phyloP scores from a whole-genome alignment of 2,888 invertebrate genomes.

The Aproaerema taeniolella region DNA sequence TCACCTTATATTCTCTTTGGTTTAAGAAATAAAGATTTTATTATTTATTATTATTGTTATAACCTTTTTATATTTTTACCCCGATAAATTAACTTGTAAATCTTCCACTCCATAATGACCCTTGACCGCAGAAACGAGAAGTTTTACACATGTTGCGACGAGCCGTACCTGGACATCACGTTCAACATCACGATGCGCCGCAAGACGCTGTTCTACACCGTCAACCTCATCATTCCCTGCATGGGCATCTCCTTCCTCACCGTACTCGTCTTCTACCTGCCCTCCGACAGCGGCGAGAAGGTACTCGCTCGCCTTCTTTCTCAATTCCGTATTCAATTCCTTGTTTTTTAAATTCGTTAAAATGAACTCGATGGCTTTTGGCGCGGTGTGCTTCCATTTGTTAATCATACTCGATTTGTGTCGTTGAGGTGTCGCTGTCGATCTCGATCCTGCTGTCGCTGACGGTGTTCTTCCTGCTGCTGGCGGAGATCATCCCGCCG shows the following conservation, averaged over 20 bases:
- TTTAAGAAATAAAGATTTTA: too few relatives aligned
- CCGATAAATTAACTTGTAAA: too few relatives aligned
- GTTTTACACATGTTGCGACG: conserved; percentile 97
- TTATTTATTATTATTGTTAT: too few relatives aligned
- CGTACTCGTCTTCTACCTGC: conserved; percentile 97
- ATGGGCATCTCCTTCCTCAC: conserved; percentile 98
- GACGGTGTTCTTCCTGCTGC: conserved; percentile 97
- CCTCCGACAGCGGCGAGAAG: conserved; percentile 98
- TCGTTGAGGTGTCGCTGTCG: conserved; percentile 92
- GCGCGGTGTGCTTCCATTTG: too few relatives aligned
- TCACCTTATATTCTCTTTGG: too few relatives aligned
- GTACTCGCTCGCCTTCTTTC: conserved; percentile 4
- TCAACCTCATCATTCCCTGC: conserved; percentile 97
- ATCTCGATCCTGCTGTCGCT: conserved; percentile 96
- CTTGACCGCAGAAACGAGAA: conserved; percentile 95
- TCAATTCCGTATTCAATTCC: not conserved
- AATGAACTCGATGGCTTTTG: too few relatives aligned
- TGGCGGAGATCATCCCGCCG: conserved; percentile 79
- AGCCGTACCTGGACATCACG: conserved; percentile 96
- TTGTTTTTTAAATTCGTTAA: too few relatives aligned
- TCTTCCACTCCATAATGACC: too few relatives aligned
- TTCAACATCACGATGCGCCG: conserved; percentile 98
- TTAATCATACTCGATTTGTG: too few relatives aligned
- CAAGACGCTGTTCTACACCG: conserved; percentile 97
- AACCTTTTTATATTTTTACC: too few relatives aligned